phyloP scores from a whole-genome alignment of 1,140 invertebrate species.

The Orchesella cincta region DNA sequence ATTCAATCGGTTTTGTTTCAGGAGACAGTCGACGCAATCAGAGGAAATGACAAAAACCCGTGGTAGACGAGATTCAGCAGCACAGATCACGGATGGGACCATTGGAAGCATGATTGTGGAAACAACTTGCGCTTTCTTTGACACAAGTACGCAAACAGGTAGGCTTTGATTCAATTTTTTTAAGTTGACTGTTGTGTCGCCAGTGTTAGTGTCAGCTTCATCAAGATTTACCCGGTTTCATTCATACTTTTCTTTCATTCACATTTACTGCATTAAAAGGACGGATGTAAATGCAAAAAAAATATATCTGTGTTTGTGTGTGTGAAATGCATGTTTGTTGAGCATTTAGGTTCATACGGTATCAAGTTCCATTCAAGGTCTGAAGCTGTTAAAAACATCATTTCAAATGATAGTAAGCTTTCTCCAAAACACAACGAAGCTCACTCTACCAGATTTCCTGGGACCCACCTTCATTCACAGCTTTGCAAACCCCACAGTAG shows the following conservation, averaged over 20 bases:
- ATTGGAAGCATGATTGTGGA: conserved; percentile 89
- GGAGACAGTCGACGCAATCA: conserved; percentile 62
- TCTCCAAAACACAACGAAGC: too few species aligned
- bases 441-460: too few species aligned
- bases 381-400: too few species aligned
- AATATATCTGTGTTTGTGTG: background rate
- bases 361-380: too few species aligned
- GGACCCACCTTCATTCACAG: too few species aligned
- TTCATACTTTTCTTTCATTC: background rate
- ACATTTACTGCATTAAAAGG: background rate
- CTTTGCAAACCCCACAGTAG: too few species aligned
- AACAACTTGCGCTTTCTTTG: conserved; percentile 86
- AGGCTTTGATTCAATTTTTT: conserved; percentile 54
- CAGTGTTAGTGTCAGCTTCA: background rate
- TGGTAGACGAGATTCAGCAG: conserved; percentile 79
- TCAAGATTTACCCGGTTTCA: too few species aligned
- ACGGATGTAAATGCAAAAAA: background rate
- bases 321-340: background rate
- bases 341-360: too few species aligned
- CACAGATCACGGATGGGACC: conserved; percentile 88
- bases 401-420: too few species aligned
- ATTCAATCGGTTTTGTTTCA: conserved; percentile 63
- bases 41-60: conserved; percentile 64
- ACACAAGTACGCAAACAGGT: conserved; percentile 91
- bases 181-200: background rate